Evolutionary conservation across 2,888 invertebrate genomes (phyloP).

Genomic region (Galeopsomyia nigrocyanea): DNA sequence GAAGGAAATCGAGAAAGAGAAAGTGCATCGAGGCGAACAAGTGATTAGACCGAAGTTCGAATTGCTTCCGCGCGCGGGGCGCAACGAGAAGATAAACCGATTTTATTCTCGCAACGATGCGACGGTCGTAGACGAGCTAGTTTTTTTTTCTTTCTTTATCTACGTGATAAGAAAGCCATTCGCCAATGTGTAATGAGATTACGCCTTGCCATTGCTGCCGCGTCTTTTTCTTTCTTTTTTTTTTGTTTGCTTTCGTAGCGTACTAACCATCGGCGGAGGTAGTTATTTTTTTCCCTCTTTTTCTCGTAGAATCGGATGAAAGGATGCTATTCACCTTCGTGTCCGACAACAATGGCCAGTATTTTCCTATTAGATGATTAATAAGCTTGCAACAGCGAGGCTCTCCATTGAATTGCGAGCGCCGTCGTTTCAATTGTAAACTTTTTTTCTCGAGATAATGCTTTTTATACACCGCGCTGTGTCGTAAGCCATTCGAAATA

Average conservation of each 20-base stretch:
- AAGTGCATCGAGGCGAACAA: background rate
- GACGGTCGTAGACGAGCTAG: too few relatives aligned
- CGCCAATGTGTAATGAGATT: slow-evolving; percentile 31
- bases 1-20: too few relatives aligned
- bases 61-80: slow-evolving; percentile 9
- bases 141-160: background rate
- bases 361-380: too few relatives aligned
- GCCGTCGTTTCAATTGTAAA: too few relatives aligned
- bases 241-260: background rate
- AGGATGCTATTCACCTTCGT: background rate
- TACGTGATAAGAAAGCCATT: slow-evolving; percentile 29
- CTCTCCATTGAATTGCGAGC: too few relatives aligned
- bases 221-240: background rate
- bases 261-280: background rate
- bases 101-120: slow-evolving; percentile 9
- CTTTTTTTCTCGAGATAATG: too few relatives aligned
- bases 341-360: too few relatives aligned
- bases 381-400: too few relatives aligned
- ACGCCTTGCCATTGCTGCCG: background rate
- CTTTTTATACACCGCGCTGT: too few relatives aligned
- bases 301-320: background rate
- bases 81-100: background rate
- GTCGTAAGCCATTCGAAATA: too few relatives aligned
- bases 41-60: slow-evolving; percentile 22
- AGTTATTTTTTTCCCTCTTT: slow-evolving; percentile 2